Base-by-base conservation (phyloP, 2,797 vertebrate species). In the Pempheris klunzingeri region DNA sequence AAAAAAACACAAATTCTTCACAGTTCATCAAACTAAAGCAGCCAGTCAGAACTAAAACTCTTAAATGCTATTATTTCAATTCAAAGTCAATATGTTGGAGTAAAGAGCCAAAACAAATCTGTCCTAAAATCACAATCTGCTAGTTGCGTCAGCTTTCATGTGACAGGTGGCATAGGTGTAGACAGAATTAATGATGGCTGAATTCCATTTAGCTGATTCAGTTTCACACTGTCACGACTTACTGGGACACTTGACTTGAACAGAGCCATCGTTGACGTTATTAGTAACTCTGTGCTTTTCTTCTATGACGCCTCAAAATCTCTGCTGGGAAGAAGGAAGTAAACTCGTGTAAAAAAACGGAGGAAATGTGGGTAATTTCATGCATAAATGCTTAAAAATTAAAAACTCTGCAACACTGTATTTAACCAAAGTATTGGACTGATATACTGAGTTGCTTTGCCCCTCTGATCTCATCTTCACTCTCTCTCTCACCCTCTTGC, bases 391-490 rank as follows among this genome's bases (percentile, higher is more conserved):
- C 10, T 44, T 12, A 22, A 68, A 44, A 57, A 38, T 11, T 34
- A 50, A 10, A 47, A 60, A 28, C 32, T 52, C 10, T 38, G 44
- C 22, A 61, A 14, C 43, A 2, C 36, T 69, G 26, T 44, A 24
- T 71, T 81, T 57, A 57, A 76, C 43, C 3, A 58, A 50, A 54
- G 43, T 26, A 43, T 71, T 59, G 57, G 53, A 38, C 74, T 34
- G 70, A 68, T 77, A 63, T 53, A 67, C 30, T 50, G 32, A 66
- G 74, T 74, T 73, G 49, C 71, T 77, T 77, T 86, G 76, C 80
- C 83, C 79, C 80, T 84, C 83, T 89, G 87, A 86, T 87, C 82
- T 91, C 82, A 73, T 82, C 61, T 63, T 86, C 74, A 18, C 64
- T n/a, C n/a, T 83, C 74, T 82, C 76, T 49, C 53, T 81, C 72